Base-by-base conservation (phyloP, 2,113 vertebrate genomes). In the Porphyrio hochstetteri region DNA sequence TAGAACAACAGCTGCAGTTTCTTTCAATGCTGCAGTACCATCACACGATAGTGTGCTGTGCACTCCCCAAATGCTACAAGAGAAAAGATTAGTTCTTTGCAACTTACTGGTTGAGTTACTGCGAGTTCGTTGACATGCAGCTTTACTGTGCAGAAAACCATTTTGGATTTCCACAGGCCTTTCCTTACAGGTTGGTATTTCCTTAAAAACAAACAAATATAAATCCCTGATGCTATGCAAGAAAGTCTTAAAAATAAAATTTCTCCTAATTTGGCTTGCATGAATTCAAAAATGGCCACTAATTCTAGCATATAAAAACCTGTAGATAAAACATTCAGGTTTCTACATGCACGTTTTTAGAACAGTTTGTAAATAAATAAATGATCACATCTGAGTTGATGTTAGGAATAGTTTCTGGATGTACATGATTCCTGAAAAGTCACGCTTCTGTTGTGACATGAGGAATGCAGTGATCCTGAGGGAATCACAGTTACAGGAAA, bases 51-150 rank as follows among this genome's bases (percentile, higher is more conserved):
- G 38, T 56, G 18, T 56, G 35, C 50, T 84, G 14, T 60, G 44
- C 5, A 4, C 5, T 65, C 31, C 16, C 44, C 17, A 18, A 48
- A 6, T 28, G 17, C 36, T 33, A 11, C 6, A 75, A 75, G 13
- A 77, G n/a, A 65, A 44, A 46, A 69, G 13, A 76, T 84, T 44
- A 35, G 31, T 81, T 35, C 44, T 78, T 35, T 50, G 24, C 24
- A 86, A 98, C 98, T 97, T 97, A 99, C 99, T 98, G 76, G 99
- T 98, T 44, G 99, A 99, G 94, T 98, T 99, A 93, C 98, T 99
- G 57, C 98, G 98, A 27, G 97, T 98, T 93, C 98, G 96, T 29
- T 98, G 98, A 71, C 97, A 98, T 48, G 86, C 86, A 46, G 63
- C 96, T 88, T 97, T 98, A 59, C 95, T 96, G 33, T 97, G 90